These are phyloP conservation scores for Umimayanthus kanabou DNA, from an alignment of 92 coral and sea anemone species.

Conservation along the genomic window DNA sequence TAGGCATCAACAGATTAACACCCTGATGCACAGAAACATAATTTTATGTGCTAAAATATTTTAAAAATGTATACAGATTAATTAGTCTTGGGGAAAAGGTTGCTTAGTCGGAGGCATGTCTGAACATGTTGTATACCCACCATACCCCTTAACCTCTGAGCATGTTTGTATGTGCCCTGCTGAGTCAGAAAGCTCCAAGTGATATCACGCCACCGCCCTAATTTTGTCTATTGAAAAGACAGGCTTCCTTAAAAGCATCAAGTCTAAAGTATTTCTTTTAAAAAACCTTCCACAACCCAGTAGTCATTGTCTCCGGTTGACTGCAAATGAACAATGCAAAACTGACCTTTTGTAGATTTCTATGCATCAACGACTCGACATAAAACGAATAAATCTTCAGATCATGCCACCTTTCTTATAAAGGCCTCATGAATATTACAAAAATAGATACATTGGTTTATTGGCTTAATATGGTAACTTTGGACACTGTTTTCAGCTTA, in stretches of 20 bases:
- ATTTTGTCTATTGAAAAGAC: neutral
- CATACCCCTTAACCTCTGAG: neutral
- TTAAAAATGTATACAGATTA: neutral
- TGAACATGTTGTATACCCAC: neutral
- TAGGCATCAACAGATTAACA: neutral
- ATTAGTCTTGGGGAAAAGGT: neutral
- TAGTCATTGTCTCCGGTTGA: slow-evolving; percentile 1
- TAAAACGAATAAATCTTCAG: neutral
- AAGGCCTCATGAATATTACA: slow-evolving; percentile 5
- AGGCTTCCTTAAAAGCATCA: neutral
- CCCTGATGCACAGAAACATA: neutral
- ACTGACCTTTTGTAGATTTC: slow-evolving; percentile 2
- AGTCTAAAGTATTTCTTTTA: neutral
- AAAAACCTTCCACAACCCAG: neutral
- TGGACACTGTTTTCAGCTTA: neutral
- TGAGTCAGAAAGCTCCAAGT: neutral
- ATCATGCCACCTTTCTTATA: slow-evolving; percentile 13
- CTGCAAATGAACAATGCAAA: neutral
- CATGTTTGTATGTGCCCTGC: neutral
- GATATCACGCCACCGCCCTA: neutral
- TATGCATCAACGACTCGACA: slow-evolving; percentile 18
- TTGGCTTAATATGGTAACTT: neutral
- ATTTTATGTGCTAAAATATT: neutral
- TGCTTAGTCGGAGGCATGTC: neutral
- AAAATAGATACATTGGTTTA: neutral